Evolutionary conservation across 1,140 invertebrate genomes (phyloP).

Genomic region (Diorhabda carinulata): DNA sequence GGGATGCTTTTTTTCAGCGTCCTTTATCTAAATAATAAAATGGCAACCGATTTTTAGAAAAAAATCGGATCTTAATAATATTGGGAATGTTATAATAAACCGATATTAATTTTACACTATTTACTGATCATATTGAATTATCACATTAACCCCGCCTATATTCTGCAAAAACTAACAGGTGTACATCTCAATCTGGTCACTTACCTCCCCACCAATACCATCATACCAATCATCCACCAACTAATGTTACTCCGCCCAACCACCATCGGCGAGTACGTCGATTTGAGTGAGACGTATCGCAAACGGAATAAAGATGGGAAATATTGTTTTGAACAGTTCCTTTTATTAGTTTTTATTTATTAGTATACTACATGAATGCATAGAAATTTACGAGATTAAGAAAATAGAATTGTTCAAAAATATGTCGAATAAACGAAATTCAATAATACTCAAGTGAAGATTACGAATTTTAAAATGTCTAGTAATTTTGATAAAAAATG

Average conservation of each 20-base stretch:
- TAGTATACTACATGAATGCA: too few species aligned
- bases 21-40: too few species aligned
- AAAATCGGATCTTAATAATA: too few species aligned
- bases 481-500: too few species aligned
- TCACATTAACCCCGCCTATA: constrained; percentile 25
- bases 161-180: constrained; percentile 41
- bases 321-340: neutral
- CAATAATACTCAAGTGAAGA: too few species aligned
- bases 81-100: constrained; percentile 37
- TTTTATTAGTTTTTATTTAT: neutral
- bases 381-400: too few species aligned
- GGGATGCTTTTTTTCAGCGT: too few species aligned
- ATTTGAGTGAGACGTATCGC: constrained; percentile 38
- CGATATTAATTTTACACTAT: constrained; percentile 39
- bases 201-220: constrained; percentile 25
- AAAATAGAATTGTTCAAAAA: too few species aligned
- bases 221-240: constrained; percentile 30
- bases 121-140: constrained; percentile 36
- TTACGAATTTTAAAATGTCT: too few species aligned
- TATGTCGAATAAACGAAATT: too few species aligned
- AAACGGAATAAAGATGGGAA: neutral
- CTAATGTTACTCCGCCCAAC: constrained; percentile 31
- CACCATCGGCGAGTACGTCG: constrained; percentile 32
- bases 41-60: too few species aligned
- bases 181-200: constrained; percentile 42